Conservation (phyloP, 2,113 vertebrate species). For the Girardinichthys multiradiatus region DNA sequence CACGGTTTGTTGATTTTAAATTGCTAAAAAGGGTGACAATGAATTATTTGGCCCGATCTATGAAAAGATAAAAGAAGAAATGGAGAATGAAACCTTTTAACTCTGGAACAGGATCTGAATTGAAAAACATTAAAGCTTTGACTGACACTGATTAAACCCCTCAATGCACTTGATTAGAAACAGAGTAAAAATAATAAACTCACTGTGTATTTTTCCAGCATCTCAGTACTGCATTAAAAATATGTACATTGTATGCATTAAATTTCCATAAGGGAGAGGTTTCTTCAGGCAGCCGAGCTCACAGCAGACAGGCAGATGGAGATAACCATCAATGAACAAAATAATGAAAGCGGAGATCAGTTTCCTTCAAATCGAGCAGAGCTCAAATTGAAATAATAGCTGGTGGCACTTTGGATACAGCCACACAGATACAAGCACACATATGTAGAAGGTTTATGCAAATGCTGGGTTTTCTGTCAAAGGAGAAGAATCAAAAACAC, state of each 20-base stretch:
- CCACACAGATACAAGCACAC: constrained; percentile 1
- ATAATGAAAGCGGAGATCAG: constrained; percentile 68
- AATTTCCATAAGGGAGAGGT: not conserved
- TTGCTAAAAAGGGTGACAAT: too few species aligned
- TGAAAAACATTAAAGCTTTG: too few species aligned
- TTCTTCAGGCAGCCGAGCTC: not conserved
- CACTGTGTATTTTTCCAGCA: too few species aligned
- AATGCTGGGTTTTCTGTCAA: constrained; percentile 6
- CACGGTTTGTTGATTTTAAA: too few species aligned
- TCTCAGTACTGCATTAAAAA: not conserved
- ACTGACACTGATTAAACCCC: not conserved
- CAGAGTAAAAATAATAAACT: not conserved
- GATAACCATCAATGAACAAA: constrained; percentile 53
- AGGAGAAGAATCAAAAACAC: not conserved
- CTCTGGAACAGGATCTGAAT: too few species aligned
- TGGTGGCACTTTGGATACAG: constrained; percentile 48
- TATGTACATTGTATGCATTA: not conserved
- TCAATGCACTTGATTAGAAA: not conserved
- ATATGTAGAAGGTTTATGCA: not conserved
- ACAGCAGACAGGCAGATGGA: constrained; percentile 24
- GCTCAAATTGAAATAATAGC: constrained; percentile 67
- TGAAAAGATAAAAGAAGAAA: too few species aligned
- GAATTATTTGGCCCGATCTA: too few species aligned
- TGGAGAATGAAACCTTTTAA: too few species aligned
- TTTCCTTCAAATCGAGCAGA: constrained; percentile 63